Evolutionary conservation across 2,797 vertebrate species (phyloP).

Genomic region (Sebastes reedi): DNA sequence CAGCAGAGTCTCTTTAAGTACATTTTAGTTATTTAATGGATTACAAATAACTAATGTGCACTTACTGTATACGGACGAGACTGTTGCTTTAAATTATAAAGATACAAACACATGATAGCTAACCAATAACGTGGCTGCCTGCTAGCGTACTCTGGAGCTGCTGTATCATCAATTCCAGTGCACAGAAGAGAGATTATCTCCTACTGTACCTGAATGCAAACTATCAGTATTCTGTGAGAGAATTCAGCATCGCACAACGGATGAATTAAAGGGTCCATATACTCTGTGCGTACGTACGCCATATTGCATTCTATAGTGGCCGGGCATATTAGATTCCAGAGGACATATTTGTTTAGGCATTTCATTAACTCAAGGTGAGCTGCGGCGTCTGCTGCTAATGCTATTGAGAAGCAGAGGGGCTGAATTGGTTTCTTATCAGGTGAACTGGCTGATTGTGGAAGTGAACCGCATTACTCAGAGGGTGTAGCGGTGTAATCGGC

Average conservation of each 20-base stretch:
- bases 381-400: constrained; percentile 45
- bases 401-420: constrained; percentile 33
- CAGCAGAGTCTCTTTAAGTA: not conserved
- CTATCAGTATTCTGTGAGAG: constrained; percentile 45
- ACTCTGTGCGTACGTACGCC: not conserved
- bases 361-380: constrained; percentile 80
- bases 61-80: not conserved
- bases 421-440: constrained; percentile 79
- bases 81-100: constrained; percentile 11
- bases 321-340: constrained; percentile 50
- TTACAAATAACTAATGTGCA: not conserved
- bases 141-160: not conserved
- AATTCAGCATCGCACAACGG: constrained; percentile 32
- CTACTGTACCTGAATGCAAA: constrained; percentile 42
- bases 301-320: constrained; percentile 28
- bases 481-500: constrained; percentile 52
- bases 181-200: constrained; percentile 41
- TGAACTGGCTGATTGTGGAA: constrained; percentile 64
- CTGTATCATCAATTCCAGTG: constrained; percentile 39
- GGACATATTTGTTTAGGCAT: constrained; percentile 77
- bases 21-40: not conserved
- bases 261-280: constrained; percentile 34
- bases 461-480: constrained; percentile 65
- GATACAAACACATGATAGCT: constrained; percentile 3
- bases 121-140: not conserved